Evolutionary conservation across 2,113 vertebrate species (phyloP).

Genomic region (Rhipidura dahli): DNA sequence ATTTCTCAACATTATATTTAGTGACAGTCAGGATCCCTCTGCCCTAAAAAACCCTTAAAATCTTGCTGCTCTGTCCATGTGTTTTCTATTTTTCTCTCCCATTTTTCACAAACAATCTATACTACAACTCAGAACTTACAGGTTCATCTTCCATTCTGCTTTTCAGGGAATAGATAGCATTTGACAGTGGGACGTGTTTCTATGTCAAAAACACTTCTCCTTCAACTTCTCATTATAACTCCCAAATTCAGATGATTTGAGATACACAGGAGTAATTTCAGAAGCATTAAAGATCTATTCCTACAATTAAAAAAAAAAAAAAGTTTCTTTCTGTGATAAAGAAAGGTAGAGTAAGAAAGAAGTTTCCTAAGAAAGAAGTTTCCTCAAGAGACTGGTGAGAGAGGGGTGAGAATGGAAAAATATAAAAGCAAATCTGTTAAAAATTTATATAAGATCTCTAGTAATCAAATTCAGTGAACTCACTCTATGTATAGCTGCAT

Average conservation of each 20-base stretch:
- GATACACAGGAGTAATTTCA: constrained; percentile 33
- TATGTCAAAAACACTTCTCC: not conserved
- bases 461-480: not conserved
- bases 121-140: not conserved
- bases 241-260: constrained; percentile 44
- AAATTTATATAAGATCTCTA: not conserved
- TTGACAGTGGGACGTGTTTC: not conserved
- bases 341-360: not conserved
- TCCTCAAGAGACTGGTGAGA: not conserved
- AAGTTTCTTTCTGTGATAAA: not conserved
- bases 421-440: not conserved
- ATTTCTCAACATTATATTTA: not conserved
- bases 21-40: not conserved
- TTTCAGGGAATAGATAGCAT: not conserved
- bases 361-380: not conserved
- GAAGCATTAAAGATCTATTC: constrained; percentile 33
- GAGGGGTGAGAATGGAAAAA: not conserved
- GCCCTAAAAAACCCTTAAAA: not conserved
- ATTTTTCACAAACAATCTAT: not conserved
- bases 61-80: not conserved
- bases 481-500: not conserved
- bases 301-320: not conserved
- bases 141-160: not conserved
- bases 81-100: not conserved
- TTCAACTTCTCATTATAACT: constrained; percentile 6